phyloP scores from a whole-genome alignment of 2,888 invertebrate species.

The Melitaea athalia region DNA sequence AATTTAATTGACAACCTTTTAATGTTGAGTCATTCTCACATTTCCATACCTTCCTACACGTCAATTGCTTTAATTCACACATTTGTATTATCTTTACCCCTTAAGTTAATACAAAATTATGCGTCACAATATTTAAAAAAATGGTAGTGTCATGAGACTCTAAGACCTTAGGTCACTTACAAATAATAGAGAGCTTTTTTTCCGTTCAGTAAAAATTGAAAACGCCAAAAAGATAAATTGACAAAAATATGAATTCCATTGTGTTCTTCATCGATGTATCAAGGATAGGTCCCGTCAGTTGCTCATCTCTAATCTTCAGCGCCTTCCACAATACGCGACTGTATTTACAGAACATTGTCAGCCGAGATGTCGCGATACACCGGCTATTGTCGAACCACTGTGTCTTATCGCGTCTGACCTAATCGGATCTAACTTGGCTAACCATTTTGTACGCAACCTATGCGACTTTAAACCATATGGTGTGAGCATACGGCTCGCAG shows the following conservation, averaged over 20 bases:
- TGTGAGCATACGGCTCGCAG: neutral
- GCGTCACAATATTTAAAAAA: too few species aligned
- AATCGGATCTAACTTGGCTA: constrained; percentile 66
- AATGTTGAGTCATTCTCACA: neutral
- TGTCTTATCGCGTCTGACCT: constrained; percentile 73
- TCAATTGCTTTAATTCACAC: too few species aligned
- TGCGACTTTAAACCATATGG: constrained; percentile 44
- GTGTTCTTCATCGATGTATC: constrained; percentile 7
- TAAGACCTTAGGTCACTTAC: too few species aligned
- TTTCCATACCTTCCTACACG: too few species aligned
- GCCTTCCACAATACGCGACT: constrained; percentile 59
- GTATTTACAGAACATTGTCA: constrained; percentile 69
- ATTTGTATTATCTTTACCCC: too few species aligned
- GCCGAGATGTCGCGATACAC: constrained; percentile 60
- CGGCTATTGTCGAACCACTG: constrained; percentile 62
- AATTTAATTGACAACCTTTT: neutral
- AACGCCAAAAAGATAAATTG: neutral
- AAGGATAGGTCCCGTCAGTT: constrained; percentile 12
- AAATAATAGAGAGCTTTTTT: too few species aligned
- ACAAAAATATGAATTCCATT: neutral
- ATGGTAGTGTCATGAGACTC: too few species aligned
- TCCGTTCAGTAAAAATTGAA: neutral
- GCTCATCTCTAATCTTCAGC: constrained; percentile 42
- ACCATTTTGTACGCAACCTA: constrained; percentile 5
- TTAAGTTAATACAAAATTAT: too few species aligned